Evolutionary conservation across 2,888 invertebrate species (phyloP).

Genomic region (Drepanosiphum platanoidis): DNA sequence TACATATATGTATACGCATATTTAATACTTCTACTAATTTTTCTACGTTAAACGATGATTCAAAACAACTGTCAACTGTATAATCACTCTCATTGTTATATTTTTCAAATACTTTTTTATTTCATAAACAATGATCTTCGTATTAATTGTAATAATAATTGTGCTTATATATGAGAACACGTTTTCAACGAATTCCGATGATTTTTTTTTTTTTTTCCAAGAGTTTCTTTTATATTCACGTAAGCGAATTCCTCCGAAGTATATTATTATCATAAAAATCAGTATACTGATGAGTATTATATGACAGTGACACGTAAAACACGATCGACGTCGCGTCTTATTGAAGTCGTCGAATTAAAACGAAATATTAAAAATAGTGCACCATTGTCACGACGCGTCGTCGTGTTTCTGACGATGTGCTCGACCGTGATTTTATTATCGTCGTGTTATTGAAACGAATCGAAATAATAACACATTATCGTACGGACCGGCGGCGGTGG

Average conservation of each 20-base stretch:
- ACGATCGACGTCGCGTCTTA: not conserved
- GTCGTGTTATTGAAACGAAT: slow-evolving; percentile 22
- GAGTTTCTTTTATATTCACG: not conserved
- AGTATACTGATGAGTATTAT: slow-evolving; percentile 29
- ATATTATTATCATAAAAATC: not conserved
- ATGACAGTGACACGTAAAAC: not conserved
- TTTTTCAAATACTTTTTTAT: not conserved
- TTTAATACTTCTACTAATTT: too few species aligned
- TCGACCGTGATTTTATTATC: not conserved
- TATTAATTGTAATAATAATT: not conserved
- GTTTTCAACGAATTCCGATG: slow-evolving; percentile 8
- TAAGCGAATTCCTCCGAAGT: not conserved
- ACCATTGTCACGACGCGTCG: not conserved
- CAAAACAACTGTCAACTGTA: too few species aligned
- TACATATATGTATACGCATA: too few species aligned
- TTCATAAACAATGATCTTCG: not conserved
- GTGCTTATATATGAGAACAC: not conserved
- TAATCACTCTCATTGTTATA: not conserved
- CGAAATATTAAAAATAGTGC: not conserved
- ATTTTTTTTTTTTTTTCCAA: not conserved
- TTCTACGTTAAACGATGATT: too few species aligned
- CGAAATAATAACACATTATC: not conserved
- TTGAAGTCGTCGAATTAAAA: not conserved
- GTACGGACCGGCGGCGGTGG: too few species aligned
- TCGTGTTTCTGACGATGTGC: slow-evolving; percentile 4